Evolutionary conservation across 2,888 invertebrate species (phyloP).

Genomic region (Alviniconcha strummeri): DNA sequence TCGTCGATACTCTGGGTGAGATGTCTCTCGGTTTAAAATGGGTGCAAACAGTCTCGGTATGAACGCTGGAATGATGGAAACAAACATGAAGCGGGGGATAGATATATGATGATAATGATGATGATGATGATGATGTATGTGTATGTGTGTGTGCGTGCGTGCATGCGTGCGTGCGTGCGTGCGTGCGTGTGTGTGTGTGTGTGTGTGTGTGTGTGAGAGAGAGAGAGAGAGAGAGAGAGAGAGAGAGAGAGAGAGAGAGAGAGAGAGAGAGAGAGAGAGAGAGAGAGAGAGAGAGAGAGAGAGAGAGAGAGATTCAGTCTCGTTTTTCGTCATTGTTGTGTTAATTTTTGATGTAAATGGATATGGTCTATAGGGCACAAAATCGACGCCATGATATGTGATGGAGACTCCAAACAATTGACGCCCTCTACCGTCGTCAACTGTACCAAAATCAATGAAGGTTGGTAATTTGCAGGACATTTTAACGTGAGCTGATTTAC

Average conservation of each 20-base stretch:
- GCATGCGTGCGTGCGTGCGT: no score
- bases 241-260: neutral
- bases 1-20: constrained; percentile 52
- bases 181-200: no score
- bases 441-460: constrained; percentile 55
- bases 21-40: no score
- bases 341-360: no score
- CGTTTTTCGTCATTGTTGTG: neutral
- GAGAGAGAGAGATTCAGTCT: neutral
- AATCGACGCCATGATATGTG: constrained; percentile 55
- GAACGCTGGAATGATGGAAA: no score
- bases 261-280: neutral
- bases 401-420: constrained; percentile 53
- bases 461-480: constrained; percentile 37
- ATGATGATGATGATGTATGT: no score
- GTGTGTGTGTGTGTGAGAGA: no score
- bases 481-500: neutral
- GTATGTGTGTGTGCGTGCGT: no score
- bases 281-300: neutral
- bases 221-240: neutral
- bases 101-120: no score
- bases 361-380: constrained; percentile 45
- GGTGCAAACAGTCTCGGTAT: no score
- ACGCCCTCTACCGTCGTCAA: constrained; percentile 58
- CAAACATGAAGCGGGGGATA: no score